Evolutionary conservation across 1,140 invertebrate species (phyloP), one percentile per base, ranked within the genome.

Genomic region (Apis cerana): DNA sequence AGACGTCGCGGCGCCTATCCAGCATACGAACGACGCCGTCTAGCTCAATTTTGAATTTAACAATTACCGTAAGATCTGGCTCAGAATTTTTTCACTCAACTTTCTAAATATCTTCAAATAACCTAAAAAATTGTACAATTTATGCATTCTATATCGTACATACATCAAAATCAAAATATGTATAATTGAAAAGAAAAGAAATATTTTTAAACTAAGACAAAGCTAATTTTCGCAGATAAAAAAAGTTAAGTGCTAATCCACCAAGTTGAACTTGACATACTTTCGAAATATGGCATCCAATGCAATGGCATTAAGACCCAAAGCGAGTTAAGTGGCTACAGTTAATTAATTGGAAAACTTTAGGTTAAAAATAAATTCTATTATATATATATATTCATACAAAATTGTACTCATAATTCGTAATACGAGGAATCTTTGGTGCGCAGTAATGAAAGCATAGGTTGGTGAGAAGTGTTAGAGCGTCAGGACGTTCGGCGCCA

Each of bases 401-500:
- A 33, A 62, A n/a, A 17, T 71, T 27, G 5, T 43, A 43, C 3
- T 48, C 9, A 59, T 80, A 61, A 78, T 82, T 43, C 43, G 27
- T 65, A n/a, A n/a, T n/a, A 64, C 50, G 52, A 68, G 17, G 43
- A 69, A 72, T 80, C 69, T 33, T 27, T 27, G 64, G 76, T 21
- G 61, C 52, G 72, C 59, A 83, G 33, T 82, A 78, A 82, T 64
- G 76, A 65, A 75, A 75, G 64, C 64, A 68, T 78, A 50, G 27
- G 33, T n/a, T 64, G 58, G 75, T 70, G 80, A 81, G 79, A 79
- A 68, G 69, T 72, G 68, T 67, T 65, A 50, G 82, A 90, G 72
- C 86, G 90, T 85, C 89, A 84, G 82, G 88, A 89, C 64, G 83
- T 79, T 85, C 77, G 90, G 90, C 90, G 90, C 90, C 90, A 89